Evolutionary conservation across 2,113 vertebrate species (phyloP), one percentile per base, ranked within the genome.

Genomic region (Pluvianellus socialis): DNA sequence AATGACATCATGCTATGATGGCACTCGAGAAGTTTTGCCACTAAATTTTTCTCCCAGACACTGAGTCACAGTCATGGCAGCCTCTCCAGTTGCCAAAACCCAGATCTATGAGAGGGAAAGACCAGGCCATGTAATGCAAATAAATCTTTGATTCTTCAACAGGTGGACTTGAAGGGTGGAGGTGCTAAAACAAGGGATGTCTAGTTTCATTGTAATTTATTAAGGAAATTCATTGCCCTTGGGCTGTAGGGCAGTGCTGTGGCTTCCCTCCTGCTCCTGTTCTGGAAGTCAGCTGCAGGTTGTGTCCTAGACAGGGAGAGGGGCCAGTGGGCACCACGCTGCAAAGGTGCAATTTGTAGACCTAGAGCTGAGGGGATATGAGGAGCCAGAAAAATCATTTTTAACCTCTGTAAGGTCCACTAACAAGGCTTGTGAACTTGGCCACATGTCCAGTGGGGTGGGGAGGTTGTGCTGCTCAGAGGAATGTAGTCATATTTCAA

Each of bases 1-100:
- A 77, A 22, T 42, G 49, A 11, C 55, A 24, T 10, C 0, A 0
- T 45, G 40, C 14, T 20, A 3, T 14, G 15, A 20, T 53, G 42
- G 17, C 9, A 44, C 32, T 67, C 59, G 32, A 62, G n/a, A 63
- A 61, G 6, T 10, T 91, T 74, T 80, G 18, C 10, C 9, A 20
- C 49, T 19, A 26, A 33, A 12, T 73, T 68, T 79, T 86, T n/a
- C 21, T 62, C 6, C 28, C 12, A 44, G 56, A 21, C 80, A 76
- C 9, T 23, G 52, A 67, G 15, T 28, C 22, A 13, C 4, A 4
- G 17, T 68, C 18, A 14, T 9, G 17, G 9, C 73, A 32, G 8
- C 26, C 28, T 88, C 38, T 90, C 38, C 23, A 71, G n/a, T 44
- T 85, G 52, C 7, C 30, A 42, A 63, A 72, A 18, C 27, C 8